Evolutionary conservation across 2,888 invertebrate genomes (phyloP).

Genomic region (Lepas anatifera): DNA sequence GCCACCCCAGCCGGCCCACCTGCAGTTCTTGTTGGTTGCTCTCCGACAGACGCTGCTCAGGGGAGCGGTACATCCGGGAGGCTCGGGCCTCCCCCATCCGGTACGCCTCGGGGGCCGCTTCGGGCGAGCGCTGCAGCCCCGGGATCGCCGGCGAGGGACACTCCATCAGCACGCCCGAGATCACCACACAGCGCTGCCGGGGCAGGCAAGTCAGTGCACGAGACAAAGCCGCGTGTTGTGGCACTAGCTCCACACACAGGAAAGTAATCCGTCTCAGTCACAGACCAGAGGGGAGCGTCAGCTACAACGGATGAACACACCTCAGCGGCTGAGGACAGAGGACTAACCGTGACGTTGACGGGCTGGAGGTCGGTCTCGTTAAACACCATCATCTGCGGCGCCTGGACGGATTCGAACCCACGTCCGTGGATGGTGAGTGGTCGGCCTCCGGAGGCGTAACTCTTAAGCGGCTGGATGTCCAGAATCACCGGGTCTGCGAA

Average conservation of each 20-base stretch:
- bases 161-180: constrained; percentile 13
- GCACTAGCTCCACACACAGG: too few species aligned
- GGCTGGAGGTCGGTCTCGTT: constrained; percentile 19
- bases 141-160: constrained; percentile 13
- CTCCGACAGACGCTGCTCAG: not conserved
- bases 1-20: too few species aligned
- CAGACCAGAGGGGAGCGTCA: too few species aligned
- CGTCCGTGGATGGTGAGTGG: constrained; percentile 88
- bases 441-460: constrained; percentile 86
- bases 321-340: too few species aligned
- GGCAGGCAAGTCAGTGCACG: too few species aligned
- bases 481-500: constrained; percentile 76
- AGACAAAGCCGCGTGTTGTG: too few species aligned
- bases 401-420: constrained; percentile 78
- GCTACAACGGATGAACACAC: too few species aligned
- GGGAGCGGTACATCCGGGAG: not conserved
- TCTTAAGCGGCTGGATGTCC: constrained; percentile 81
- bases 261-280: too few species aligned
- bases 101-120: not conserved
- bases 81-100: not conserved
- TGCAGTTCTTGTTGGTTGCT: not conserved
- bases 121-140: not conserved
- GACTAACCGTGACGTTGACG: not conserved
- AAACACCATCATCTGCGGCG: constrained; percentile 75
- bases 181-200: not conserved